A percentile compares a stretch with the other conserved stretches of the same genome.
These are phyloP conservation scores for Automeris io DNA, from an alignment of 2,888 invertebrate species.

Conservation along the genomic window DNA sequence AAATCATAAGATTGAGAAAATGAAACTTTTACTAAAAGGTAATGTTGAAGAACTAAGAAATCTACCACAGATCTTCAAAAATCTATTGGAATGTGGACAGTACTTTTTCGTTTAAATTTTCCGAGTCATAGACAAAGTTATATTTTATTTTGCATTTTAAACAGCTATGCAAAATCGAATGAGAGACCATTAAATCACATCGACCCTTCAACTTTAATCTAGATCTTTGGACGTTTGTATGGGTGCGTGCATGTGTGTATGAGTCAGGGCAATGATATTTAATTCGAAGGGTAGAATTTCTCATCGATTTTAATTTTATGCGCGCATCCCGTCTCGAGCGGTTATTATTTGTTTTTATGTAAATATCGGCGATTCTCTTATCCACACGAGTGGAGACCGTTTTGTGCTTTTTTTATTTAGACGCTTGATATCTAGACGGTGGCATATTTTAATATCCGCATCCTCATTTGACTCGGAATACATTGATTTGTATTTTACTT, in stretches of 20 bases:
- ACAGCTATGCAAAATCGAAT: constrained; percentile 23
- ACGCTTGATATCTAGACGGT: constrained; percentile 43
- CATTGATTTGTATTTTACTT: too few relatives aligned
- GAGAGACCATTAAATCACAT: constrained; percentile 14
- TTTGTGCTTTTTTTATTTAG: constrained; percentile 53
- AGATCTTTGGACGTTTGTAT: constrained; percentile 44
- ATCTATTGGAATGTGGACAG: too few relatives aligned
- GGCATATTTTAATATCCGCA: constrained; percentile 51
- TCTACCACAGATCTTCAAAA: too few relatives aligned
- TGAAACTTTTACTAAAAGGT: too few relatives aligned
- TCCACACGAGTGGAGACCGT: constrained; percentile 61
- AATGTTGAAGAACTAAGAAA: too few relatives aligned
- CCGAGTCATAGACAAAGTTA: constrained; percentile 6
- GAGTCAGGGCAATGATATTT: constrained; percentile 71
- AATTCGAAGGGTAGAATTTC: constrained; percentile 74
- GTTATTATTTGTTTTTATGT: constrained; percentile 75
- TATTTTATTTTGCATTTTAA: constrained; percentile 12
- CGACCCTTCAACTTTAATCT: constrained; percentile 58
- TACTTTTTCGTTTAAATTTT: constrained; percentile 23
- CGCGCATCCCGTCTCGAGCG: constrained; percentile 69
- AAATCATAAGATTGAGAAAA: too few relatives aligned
- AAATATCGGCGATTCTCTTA: constrained; percentile 68
- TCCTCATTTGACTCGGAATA: too few relatives aligned
- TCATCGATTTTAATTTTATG: constrained; percentile 77
- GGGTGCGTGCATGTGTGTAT: constrained; percentile 38